Percentiles rank a stretch among this genome's conserved stretches.
These are phyloP conservation scores for Pseudorasbora parva DNA, from an alignment of 2,113 vertebrate genomes.

Conservation along the genomic window DNA sequence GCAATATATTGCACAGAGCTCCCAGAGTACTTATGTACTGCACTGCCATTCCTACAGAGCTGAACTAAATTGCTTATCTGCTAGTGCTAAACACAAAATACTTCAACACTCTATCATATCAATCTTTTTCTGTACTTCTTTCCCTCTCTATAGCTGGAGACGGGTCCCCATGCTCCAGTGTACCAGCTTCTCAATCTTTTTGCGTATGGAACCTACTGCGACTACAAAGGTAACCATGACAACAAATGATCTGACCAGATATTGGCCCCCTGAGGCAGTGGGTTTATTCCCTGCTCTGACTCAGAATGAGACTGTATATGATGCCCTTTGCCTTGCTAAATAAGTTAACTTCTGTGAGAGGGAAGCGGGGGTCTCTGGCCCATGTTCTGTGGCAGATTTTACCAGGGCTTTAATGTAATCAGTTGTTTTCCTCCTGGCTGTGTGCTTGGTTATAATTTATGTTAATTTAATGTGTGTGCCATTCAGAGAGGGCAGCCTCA, in stretches of 20 bases:
- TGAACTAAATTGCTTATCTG: constrained; percentile 29
- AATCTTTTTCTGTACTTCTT: not conserved
- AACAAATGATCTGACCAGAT: constrained; percentile 46
- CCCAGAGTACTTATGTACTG: not conserved
- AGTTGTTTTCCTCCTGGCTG: not conserved
- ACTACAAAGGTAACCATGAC: constrained; percentile 86
- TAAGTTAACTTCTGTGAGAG: constrained; percentile 10
- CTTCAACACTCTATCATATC: constrained; percentile 29
- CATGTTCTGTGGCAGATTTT: constrained; percentile 2
- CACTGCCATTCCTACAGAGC: not conserved
- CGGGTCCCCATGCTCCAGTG: constrained; percentile 88
- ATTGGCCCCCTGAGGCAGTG: constrained; percentile 57
- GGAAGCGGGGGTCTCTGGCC: not conserved
- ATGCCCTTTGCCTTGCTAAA: constrained; percentile 22
- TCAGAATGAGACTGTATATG: constrained; percentile 26
- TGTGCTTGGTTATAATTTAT: not conserved
- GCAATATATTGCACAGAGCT: not conserved
- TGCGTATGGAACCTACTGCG: constrained; percentile 93
- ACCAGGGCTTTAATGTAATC: not conserved
- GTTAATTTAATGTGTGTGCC: constrained; percentile 16
- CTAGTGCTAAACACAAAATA: constrained; percentile 8
- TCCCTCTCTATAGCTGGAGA: constrained; percentile 82
- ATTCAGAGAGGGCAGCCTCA: constrained; percentile 79
- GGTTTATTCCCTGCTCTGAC: constrained; percentile 52
- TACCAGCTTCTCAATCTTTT: constrained; percentile 95